phyloP scores from a whole-genome alignment of 2,797 vertebrate species.

The Gymnoscopelus microlampas region DNA sequence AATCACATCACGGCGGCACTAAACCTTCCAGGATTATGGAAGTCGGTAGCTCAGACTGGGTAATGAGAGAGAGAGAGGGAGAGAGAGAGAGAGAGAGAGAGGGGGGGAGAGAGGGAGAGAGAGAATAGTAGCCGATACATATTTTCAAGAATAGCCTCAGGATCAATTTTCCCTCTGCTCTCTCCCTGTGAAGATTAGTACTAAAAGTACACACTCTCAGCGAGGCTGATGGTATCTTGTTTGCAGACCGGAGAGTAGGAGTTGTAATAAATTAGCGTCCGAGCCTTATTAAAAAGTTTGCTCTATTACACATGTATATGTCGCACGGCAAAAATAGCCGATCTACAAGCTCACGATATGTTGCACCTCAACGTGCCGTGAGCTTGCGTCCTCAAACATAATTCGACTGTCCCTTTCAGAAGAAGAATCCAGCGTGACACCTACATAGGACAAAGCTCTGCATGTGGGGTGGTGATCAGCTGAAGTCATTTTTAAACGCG shows the following conservation, averaged over 20 bases:
- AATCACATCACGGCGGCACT: conserved; percentile 82
- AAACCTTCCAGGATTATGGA: conserved; percentile 90
- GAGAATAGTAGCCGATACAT: conserved; percentile 58
- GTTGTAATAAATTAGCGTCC: conserved; percentile 6
- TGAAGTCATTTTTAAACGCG: too few species aligned
- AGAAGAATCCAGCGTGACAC: too few species aligned
- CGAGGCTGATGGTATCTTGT: conserved; percentile 44
- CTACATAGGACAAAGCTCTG: too few species aligned
- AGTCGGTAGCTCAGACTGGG: conserved; percentile 85
- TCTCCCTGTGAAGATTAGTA: conserved; percentile 56
- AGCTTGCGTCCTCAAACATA: too few species aligned
- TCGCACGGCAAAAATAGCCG: too few species aligned
- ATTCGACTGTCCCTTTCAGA: too few species aligned
- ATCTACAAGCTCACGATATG: too few species aligned
- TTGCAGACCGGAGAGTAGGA: conserved; percentile 21
- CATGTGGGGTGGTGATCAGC: too few species aligned
- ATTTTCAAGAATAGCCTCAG: conserved; percentile 78
- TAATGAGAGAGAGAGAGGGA: conserved; percentile 81
- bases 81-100: conserved; percentile 31
- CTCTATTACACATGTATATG: neutral
- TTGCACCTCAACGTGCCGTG: too few species aligned
- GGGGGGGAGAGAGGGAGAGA: conserved; percentile 1
- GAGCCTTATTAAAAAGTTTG: conserved; percentile 18
- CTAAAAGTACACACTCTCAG: conserved; percentile 56
- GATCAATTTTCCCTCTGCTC: conserved; percentile 72